These are phyloP conservation scores for Antheraea assamensis DNA, from an alignment of 2,888 invertebrate genomes.

Conservation along the genomic window DNA sequence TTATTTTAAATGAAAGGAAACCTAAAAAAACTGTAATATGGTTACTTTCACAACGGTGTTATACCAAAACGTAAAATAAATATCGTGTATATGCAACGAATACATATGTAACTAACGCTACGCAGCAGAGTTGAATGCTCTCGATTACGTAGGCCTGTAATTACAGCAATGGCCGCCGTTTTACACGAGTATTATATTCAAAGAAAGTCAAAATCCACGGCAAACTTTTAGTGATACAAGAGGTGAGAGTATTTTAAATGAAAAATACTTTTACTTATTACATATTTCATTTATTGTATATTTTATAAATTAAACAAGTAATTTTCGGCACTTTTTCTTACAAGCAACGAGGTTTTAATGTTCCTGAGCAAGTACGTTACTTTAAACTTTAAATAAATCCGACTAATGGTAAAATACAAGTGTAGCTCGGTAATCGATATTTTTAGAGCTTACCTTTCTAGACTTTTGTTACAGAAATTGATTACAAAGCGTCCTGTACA, in stretches of 20 bases:
- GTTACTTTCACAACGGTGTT: conserved; percentile 5
- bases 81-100: conserved; percentile 25
- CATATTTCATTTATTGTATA: neutral
- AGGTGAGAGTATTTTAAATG: conserved; percentile 2
- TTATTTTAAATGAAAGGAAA: too few relatives aligned
- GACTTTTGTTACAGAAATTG: too few relatives aligned
- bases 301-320: neutral
- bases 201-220: conserved; percentile 29
- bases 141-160: conserved; percentile 36
- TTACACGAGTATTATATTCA: conserved; percentile 40
- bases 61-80: neutral
- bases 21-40: neutral
- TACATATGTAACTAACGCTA: conserved; percentile 33
- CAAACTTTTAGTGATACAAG: neutral
- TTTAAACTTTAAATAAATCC: too few relatives aligned
- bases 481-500: neutral
- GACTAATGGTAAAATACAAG: too few relatives aligned
- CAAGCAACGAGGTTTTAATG: too few relatives aligned
- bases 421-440: too few relatives aligned
- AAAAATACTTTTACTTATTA: neutral
- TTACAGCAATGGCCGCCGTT: conserved; percentile 34
- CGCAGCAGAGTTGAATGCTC: conserved; percentile 41
- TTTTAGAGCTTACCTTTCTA: too few relatives aligned
- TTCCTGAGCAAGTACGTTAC: too few relatives aligned
- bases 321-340: too few relatives aligned